Evolutionary conservation across 1,140 invertebrate species (phyloP).

Genomic region (Sitophilus oryzae): DNA sequence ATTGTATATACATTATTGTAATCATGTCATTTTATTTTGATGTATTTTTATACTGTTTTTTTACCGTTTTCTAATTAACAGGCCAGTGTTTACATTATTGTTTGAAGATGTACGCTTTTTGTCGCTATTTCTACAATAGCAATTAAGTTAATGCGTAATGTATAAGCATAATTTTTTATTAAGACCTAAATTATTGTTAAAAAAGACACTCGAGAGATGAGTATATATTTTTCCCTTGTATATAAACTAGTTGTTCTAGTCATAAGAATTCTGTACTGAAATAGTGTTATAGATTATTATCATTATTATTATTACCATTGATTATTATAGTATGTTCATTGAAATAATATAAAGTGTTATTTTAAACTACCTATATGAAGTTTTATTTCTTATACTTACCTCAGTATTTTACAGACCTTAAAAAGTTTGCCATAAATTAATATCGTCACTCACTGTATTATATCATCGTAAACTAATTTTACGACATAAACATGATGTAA

Average conservation of each 20-base stretch:
- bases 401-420: background rate
- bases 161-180: slow-evolving; percentile 2
- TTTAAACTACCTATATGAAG: slow-evolving; percentile 5
- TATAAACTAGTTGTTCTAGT: slow-evolving; percentile 24
- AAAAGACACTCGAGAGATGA: background rate
- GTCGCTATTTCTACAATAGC: no score
- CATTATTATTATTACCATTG: slow-evolving; percentile 13
- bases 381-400: no score
- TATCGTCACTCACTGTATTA: no score
- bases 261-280: slow-evolving; percentile 23
- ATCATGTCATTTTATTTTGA: background rate
- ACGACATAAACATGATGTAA: no score
- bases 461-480: no score
- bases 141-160: background rate
- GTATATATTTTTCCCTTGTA: slow-evolving; percentile 11
- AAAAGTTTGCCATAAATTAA: background rate
- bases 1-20: background rate
- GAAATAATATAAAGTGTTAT: slow-evolving; percentile 21
- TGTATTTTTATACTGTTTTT: background rate
- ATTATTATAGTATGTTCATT: slow-evolving; percentile 6
- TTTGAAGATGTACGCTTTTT: no score
- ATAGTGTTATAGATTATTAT: slow-evolving; percentile 19
- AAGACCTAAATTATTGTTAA: slow-evolving; percentile 12
- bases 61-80: background rate
- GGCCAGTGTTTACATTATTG: no score